phyloP scores from a whole-genome alignment of 1,140 invertebrate species.

The Brachionus angularis region DNA sequence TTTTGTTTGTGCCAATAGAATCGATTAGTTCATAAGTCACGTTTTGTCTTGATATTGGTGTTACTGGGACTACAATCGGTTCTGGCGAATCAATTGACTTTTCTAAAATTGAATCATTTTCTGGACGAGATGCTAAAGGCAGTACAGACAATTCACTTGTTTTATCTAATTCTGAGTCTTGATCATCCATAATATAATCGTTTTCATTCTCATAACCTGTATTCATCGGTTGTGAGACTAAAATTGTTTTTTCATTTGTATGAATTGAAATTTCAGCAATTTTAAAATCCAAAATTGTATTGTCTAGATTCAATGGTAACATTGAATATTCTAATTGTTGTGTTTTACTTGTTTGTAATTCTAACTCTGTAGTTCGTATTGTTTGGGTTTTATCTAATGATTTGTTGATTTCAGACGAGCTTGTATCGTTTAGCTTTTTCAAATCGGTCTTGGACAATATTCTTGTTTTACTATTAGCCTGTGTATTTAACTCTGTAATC shows the following conservation, averaged over 20 bases:
- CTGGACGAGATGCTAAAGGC: too few relatives aligned
- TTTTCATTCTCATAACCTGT: too few relatives aligned
- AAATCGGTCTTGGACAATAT: background rate
- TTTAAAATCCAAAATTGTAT: too few relatives aligned
- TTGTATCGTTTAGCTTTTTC: constrained; percentile 17
- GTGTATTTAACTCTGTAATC: constrained; percentile 1
- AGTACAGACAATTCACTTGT: constrained; percentile 15
- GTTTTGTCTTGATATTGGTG: background rate
- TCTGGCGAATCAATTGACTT: constrained; percentile 28
- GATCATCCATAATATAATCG: too few relatives aligned
- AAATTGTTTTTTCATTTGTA: too few relatives aligned
- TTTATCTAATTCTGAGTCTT: too few relatives aligned
- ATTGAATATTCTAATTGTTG: too few relatives aligned
- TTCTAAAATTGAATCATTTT: too few relatives aligned
- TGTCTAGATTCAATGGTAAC: too few relatives aligned
- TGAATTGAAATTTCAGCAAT: too few relatives aligned
- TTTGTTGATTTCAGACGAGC: background rate
- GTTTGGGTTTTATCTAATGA: background rate
- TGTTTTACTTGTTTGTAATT: too few relatives aligned
- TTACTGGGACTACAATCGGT: background rate
- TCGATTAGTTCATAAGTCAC: constrained; percentile 16
- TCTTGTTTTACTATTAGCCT: background rate
- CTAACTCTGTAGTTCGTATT: background rate
- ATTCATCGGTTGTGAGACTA: too few relatives aligned
- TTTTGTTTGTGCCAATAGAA: background rate